Base-by-base conservation (phyloP, 1,140 invertebrate genomes). In the Leptinotarsa texana region DNA sequence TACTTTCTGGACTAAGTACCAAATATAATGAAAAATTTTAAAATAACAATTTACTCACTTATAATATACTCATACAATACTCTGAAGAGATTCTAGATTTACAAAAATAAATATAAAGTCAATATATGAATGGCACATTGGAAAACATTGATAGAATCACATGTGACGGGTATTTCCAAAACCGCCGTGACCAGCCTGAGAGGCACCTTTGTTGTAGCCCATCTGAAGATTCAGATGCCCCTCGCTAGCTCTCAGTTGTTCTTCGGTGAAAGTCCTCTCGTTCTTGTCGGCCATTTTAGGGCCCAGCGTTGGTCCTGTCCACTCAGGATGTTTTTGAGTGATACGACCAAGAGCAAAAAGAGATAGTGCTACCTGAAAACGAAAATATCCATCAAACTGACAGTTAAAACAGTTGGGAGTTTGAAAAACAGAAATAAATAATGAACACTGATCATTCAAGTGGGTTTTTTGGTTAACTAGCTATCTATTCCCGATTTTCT, bases 121-220 rank as follows among this genome's bases (percentile, higher is more conserved):
- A 2, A 42, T 42, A 42, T 42, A 42, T 42, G 33, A 42, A 42
- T 3, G 33, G 33, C 33, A 42, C 33, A 11, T 42, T 57, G n/a
- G 51, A 57, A 57, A 57, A n/a, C 51, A 0, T 42, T 42, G 33
- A 42, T 57, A 15, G 3, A 57, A 57, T 91, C 92, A 96, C 95
- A 96, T 96, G 83, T 96, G 95, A 82, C 95, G 90, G n/a, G 94
- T 96, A 85, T 99, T 99, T 80, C 97, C 97, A 84, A 99, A 96
- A 72, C 94, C 92, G 73, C 95, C 95, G 72, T 92, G 91, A 4
- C 95, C 95, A 62, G 94, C 88, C 84, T 96, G 95, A 27, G 92
- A 93, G 13, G 94, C 94, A 48, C 94, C 94, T 85, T 98, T 98
- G 87, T 99, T 99, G 88, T 90, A 97, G 24, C 98, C 98, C 92